phyloP scores from a whole-genome alignment of 2,113 vertebrate genomes.

The Tachysurus fulvidraco region DNA sequence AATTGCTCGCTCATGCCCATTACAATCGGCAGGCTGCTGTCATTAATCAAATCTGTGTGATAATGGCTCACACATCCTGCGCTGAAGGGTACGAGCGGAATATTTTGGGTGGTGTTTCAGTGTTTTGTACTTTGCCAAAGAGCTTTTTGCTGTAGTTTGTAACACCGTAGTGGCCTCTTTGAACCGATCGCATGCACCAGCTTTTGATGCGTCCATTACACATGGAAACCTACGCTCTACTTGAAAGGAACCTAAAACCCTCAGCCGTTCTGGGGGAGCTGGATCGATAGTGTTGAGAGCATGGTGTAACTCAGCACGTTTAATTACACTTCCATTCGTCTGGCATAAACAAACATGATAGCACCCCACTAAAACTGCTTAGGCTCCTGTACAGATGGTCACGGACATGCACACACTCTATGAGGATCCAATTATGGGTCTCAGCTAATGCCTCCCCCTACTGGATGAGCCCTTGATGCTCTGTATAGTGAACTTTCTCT shows the following conservation, averaged over 20 bases:
- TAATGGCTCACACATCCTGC: conserved; percentile 19
- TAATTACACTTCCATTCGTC: conserved; percentile 70
- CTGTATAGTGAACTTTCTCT: background rate
- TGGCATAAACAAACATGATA: conserved; percentile 71
- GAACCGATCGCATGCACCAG: conserved; percentile 31
- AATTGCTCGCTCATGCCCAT: conserved; percentile 37
- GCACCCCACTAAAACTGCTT: conserved; percentile 63
- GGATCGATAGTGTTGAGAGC: conserved; percentile 67
- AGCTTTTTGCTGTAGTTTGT: conserved; percentile 40
- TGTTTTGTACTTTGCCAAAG: conserved; percentile 31
- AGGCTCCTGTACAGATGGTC: conserved; percentile 35
- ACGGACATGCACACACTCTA: conserved; percentile 17
- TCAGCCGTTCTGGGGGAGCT: conserved; percentile 52
- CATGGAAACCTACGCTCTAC: conserved; percentile 56
- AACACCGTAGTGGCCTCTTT: conserved; percentile 17
- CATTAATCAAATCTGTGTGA: conserved; percentile 41
- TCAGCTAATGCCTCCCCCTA: conserved; percentile 53
- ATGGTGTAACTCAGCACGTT: conserved; percentile 68
- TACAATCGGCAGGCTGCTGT: conserved; percentile 29
- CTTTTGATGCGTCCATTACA: conserved; percentile 53
- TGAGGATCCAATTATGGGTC: conserved; percentile 21
- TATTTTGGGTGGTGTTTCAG: conserved; percentile 8
- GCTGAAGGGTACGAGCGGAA: background rate
- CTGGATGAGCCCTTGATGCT: conserved; percentile 25
- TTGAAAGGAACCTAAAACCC: conserved; percentile 53